A percentile compares a stretch with the other conserved stretches of the same genome.
Evolutionary conservation across 2,888 invertebrate species (phyloP).

Genomic region (Lepetodrilus schrolli): DNA sequence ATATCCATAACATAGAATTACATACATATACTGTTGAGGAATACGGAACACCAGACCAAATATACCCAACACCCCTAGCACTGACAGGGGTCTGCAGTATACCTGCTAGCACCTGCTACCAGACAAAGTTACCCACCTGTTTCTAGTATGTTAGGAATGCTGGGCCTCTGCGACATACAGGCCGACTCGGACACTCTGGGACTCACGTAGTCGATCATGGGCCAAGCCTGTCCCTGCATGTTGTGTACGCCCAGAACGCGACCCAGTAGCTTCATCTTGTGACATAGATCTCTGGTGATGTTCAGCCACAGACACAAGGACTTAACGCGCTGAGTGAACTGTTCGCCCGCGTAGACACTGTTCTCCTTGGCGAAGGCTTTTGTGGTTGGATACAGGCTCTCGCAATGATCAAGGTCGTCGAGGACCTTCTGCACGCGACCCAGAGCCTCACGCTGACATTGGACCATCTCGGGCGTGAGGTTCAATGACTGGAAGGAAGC

Average conservation of each 20-base stretch:
- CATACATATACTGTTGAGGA: no score
- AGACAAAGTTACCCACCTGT: no score
- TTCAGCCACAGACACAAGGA: slow-evolving; percentile 95
- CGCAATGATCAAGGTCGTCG: slow-evolving; percentile 84
- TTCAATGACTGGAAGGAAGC: slow-evolving; percentile 57
- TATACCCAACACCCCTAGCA: no score
- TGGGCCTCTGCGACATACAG: slow-evolving; percentile 37
- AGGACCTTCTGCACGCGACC: slow-evolving; percentile 84
- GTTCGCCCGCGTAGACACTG: slow-evolving; percentile 81
- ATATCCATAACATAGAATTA: no score
- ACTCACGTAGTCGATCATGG: slow-evolving; percentile 65
- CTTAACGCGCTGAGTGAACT: slow-evolving; percentile 82
- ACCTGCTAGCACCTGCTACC: no score
- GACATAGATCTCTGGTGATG: slow-evolving; percentile 87
- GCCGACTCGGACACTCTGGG: slow-evolving; percentile 36
- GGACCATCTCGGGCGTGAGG: slow-evolving; percentile 74
- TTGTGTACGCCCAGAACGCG: slow-evolving; percentile 69
- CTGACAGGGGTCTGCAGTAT: no score
- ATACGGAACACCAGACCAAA: no score
- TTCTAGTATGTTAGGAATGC: slow-evolving; percentile 55
- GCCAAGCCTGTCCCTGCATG: slow-evolving; percentile 68
- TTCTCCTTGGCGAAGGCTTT: slow-evolving; percentile 86
- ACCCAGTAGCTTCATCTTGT: slow-evolving; percentile 84
- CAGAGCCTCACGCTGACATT: slow-evolving; percentile 84
- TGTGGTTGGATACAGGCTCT: slow-evolving; percentile 88